Percentiles rank a stretch among this genome's conserved stretches.
Conservation (phyloP, 1,140 invertebrate species). For the Leucophenga varia region DNA sequence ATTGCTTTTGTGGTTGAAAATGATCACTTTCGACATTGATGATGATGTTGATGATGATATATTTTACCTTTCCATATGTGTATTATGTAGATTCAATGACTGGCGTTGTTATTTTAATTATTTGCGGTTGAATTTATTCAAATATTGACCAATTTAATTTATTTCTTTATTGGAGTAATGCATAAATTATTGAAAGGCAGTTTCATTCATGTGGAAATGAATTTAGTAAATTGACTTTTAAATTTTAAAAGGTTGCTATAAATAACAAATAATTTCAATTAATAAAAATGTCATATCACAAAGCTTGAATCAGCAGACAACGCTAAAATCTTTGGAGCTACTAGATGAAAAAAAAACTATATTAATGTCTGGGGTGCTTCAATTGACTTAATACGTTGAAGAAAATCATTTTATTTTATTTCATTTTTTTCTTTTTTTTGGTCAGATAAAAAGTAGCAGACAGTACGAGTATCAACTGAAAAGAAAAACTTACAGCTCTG, state of each 20-base stretch:
- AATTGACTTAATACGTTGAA: no score
- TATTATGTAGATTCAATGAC: slow-evolving; percentile 13
- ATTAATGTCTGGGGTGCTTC: no score
- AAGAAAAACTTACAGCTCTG: slow-evolving; percentile 8
- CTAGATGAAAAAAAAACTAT: no score
- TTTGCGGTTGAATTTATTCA: slow-evolving; percentile 54
- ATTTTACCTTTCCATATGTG: slow-evolving; percentile 15
- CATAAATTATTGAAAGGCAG: no score
- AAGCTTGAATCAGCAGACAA: slow-evolving; percentile 45
- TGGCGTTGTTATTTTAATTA: slow-evolving; percentile 55
- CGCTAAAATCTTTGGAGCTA: slow-evolving; percentile 32
- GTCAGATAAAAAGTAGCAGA: no score
- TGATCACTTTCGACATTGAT: slow-evolving; percentile 22
- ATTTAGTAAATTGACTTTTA: slow-evolving; percentile 35
- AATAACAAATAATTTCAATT: slow-evolving; percentile 39
- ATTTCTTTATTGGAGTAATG: no score
- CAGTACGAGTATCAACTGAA: background rate
- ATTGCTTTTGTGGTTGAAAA: slow-evolving; percentile 50
- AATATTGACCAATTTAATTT: slow-evolving; percentile 55
- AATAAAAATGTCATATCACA: slow-evolving; percentile 48
- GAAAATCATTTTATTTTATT: no score
- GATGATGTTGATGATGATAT: no score
- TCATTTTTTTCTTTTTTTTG: slow-evolving; percentile 1
- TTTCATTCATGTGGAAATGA: slow-evolving; percentile 26
- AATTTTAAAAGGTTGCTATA: slow-evolving; percentile 8